phyloP scores from a whole-genome alignment of 35 echinoderm and acorn worm species.

The Strongylocentrotus purpuratus region DNA sequence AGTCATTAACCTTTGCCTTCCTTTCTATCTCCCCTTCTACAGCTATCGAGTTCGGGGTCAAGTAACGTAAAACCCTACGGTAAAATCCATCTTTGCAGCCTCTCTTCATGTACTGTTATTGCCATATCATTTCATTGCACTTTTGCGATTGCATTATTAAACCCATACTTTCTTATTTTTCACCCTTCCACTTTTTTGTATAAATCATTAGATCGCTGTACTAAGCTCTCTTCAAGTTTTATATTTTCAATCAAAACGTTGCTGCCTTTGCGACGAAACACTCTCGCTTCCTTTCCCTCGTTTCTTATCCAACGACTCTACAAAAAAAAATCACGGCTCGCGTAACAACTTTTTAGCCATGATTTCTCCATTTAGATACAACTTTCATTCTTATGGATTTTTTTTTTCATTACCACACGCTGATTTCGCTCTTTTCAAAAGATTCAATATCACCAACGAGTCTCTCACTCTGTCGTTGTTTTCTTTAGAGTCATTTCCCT shows the following conservation, averaged over 20 bases:
- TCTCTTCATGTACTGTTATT: background rate
- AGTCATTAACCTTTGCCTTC: background rate
- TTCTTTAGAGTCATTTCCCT: background rate
- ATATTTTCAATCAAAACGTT: background rate
- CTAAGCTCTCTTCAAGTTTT: background rate
- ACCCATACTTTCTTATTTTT: background rate
- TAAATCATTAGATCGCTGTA: background rate
- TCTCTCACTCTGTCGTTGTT: constrained; percentile 1
- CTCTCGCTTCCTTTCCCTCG: background rate
- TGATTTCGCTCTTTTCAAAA: background rate
- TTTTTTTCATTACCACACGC: background rate
- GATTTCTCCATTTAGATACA: background rate
- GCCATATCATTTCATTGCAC: background rate
- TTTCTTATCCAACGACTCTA: too few species aligned
- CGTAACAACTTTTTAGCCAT: background rate
- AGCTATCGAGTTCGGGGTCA: background rate
- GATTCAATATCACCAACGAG: background rate
- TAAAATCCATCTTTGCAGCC: background rate
- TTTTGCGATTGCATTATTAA: background rate
- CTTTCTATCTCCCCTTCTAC: background rate
- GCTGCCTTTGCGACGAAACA: background rate
- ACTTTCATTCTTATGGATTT: background rate
- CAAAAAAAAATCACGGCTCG: background rate
- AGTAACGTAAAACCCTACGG: background rate
- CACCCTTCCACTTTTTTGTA: background rate